phyloP scores from a whole-genome alignment of 1,140 invertebrate genomes.

The Hylaeus anthracinus region DNA sequence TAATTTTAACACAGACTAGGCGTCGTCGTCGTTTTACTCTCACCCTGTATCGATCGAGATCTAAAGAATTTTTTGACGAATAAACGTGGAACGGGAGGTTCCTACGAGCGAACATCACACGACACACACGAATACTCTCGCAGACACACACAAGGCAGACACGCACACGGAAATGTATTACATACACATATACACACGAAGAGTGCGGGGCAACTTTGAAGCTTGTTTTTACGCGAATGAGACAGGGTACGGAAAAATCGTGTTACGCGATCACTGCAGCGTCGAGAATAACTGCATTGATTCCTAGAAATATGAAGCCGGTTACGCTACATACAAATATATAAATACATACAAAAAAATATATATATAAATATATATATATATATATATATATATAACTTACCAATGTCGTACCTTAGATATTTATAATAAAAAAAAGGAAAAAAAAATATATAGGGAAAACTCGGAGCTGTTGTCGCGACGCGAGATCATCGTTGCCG shows the following conservation, averaged over 20 bases:
- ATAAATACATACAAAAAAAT: neutral
- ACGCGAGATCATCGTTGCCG: neutral
- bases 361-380: constrained; percentile 11
- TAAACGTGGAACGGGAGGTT: constrained; percentile 11
- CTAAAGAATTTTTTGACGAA: constrained; percentile 34
- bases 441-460: constrained; percentile 12
- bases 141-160: neutral
- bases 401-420: constrained; percentile 42
- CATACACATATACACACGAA: neutral
- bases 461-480: neutral
- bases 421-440: constrained; percentile 30
- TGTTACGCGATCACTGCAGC: constrained; percentile 9
- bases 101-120: neutral
- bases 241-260: constrained; percentile 37
- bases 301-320: constrained; percentile 6
- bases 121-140: neutral
- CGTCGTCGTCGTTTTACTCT: constrained; percentile 52
- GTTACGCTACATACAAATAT: constrained; percentile 19
- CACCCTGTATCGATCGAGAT: constrained; percentile 41
- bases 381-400: constrained; percentile 27
- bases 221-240: constrained; percentile 35
- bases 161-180: too few relatives aligned
- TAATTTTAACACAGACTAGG: constrained; percentile 50
- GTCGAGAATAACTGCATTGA: constrained; percentile 1
- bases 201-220: constrained; percentile 8